Conservation (phyloP, 2,797 vertebrate genomes). For the Sebastes kiyomatsui region DNA sequence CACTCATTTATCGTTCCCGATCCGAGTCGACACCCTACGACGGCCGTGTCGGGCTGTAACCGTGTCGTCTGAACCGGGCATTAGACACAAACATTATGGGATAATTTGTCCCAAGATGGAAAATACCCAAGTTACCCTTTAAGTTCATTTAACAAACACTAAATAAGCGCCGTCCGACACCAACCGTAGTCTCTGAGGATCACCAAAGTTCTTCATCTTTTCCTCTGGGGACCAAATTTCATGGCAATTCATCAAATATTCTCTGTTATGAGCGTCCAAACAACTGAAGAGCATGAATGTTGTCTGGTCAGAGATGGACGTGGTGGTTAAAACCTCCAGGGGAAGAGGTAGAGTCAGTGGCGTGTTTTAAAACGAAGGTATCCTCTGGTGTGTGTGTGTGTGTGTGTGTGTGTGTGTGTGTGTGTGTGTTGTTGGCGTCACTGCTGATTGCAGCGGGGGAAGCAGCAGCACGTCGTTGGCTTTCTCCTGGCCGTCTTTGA, state of each 20-base stretch:
- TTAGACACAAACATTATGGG: too few relatives aligned
- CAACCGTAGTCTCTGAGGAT: too few relatives aligned
- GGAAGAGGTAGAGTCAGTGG: neutral
- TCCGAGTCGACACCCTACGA: too few relatives aligned
- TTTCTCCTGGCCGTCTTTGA: constrained; percentile 46
- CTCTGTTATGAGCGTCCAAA: neutral
- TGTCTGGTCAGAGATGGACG: neutral
- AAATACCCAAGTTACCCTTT: too few relatives aligned
- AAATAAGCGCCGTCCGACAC: too few relatives aligned
- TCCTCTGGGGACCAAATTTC: neutral
- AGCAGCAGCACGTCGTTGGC: constrained; percentile 2
- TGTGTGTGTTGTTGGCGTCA: constrained; percentile 22
- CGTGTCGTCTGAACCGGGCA: too few relatives aligned
- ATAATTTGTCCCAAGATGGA: too few relatives aligned
- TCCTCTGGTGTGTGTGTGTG: neutral
- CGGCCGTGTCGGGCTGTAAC: too few relatives aligned
- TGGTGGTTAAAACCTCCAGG: neutral
- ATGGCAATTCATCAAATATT: neutral
- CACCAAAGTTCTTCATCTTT: neutral
- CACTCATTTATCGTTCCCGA: too few relatives aligned
- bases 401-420: neutral
- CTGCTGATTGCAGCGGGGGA: constrained; percentile 48
- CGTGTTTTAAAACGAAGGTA: constrained; percentile 8
- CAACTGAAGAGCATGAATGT: neutral
- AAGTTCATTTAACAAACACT: too few relatives aligned